Evolutionary conservation across 92 coral and sea anemone genomes (phyloP).

Genomic region (Epizoanthus illoricatus): DNA sequence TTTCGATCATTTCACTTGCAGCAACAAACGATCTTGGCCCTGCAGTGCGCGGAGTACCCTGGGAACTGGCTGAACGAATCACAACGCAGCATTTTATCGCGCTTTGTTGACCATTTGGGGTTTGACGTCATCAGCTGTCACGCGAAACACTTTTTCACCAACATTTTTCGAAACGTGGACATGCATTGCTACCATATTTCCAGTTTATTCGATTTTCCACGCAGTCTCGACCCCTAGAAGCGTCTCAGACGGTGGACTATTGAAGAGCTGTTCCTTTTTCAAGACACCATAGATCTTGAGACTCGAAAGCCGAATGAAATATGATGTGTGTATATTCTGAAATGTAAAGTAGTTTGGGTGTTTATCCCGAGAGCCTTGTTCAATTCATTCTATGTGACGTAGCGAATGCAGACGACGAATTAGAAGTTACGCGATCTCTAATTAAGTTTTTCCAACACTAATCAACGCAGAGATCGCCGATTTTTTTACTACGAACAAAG

Average conservation of each 20-base stretch:
- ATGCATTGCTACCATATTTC: conserved; percentile 15
- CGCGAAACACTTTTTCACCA: conserved; percentile 53
- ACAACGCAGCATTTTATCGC: conserved; percentile 54
- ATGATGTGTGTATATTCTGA: conserved; percentile 10
- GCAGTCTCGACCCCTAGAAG: neutral
- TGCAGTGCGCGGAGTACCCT: conserved; percentile 36
- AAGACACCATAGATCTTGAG: conserved; percentile 5
- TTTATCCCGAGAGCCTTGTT: conserved; percentile 10
- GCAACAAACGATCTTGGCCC: conserved; percentile 7
- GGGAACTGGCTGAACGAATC: conserved; percentile 72
- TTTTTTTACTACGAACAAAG: neutral
- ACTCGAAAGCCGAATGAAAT: conserved; percentile 36
- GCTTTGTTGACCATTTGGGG: conserved; percentile 76
- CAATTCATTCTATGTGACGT: conserved; percentile 32
- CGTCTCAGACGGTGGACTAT: neutral
- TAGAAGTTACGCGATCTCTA: conserved; percentile 41
- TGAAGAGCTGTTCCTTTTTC: neutral
- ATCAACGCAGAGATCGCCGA: conserved; percentile 28
- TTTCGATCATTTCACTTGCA: conserved; percentile 27
- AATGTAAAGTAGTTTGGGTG: conserved; percentile 32
- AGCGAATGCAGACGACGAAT: conserved; percentile 21
- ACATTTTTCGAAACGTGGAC: conserved; percentile 29
- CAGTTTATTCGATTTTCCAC: conserved; percentile 16
- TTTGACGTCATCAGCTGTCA: conserved; percentile 85
- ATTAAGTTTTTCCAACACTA: conserved; percentile 47